Evolutionary conservation across 2,888 invertebrate genomes (phyloP), one percentile per base, ranked within the genome.

Genomic region (Cataglyphis livida): DNA sequence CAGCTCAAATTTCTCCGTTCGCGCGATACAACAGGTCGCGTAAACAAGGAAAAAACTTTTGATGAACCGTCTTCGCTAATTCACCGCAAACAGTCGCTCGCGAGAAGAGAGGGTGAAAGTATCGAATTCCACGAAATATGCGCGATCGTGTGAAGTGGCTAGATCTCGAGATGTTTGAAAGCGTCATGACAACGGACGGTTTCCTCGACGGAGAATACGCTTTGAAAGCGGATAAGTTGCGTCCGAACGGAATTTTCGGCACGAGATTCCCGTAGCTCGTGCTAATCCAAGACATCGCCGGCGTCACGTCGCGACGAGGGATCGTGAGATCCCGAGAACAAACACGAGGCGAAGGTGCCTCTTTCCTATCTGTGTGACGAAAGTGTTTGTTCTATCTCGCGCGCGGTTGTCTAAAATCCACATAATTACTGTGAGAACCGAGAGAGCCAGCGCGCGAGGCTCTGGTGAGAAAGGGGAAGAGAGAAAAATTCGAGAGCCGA

Each of bases 401-500:
- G 66, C 75, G 78, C 44, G 75, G 25, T 59, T 71, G 84, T 85
- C 84, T 74, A 85, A 88, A 90, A 88, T 90, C 87, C 83, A 87
- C 86, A 86, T 91, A 91, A 91, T 91, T 89, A 83, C 85, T 91
- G 91, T 91, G 91, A 91, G 91, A 91, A 91, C 83, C 74, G 71
- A 82, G 70, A 68, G 78, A 44, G 81, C 84, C 84, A 84, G 74
- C 83, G 84, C 91, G 85, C 83, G 70, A 90, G 35, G 2, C 51
- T 7, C 48, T 18, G 64, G 62, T 81, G 68, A 70, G 70, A 70
- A 66, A 76, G 81, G 44, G 32, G 25, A 18, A 44, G 44, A 59
- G 65, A 71, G 61, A 54, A 78, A 81, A 71, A 71, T 85, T 82
- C 81, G 84, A 79, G 88, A 61, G 70, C 75, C 81, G 79, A 70